Base-by-base conservation (phyloP, 2,888 invertebrate species). In the Busseola fusca region DNA sequence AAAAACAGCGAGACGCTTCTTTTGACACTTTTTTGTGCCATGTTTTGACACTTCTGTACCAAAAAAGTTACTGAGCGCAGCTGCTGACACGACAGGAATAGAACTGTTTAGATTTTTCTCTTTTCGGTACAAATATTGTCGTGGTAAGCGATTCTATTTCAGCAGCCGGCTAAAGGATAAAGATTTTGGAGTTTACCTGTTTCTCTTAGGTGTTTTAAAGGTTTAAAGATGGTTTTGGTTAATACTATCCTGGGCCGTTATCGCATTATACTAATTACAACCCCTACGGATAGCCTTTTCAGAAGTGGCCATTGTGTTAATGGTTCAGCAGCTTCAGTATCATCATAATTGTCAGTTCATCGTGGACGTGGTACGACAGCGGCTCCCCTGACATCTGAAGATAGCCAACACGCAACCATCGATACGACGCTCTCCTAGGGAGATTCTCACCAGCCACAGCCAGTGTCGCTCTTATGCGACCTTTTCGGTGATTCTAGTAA, bases 41-140 rank as follows among this genome's bases (percentile, higher is more conserved):
- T 83, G 82, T 83, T 83, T 82, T 83, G 84, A 83, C 83, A 83
- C 76, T 84, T 79, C 42, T 52, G 18, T 14, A 79, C 64, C 79
- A 82, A 83, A 83, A 82, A 81, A 81, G 56, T 76, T 72, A 50
- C 69, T 21, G 50, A 64, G 64, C 74, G 65, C 83, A 83, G 84
- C 83, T 83, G 83, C 54, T 74, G 76, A 68, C 76, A 56, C 16
- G 67, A 64, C 72, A 45, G 21, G 81, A 81, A 84, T 82, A 83
- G 76, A 74, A 81, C 71, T 40, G 60, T 67, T 59, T 40, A 58
- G 54, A 69, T 74, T 83, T 81, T 80, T 58, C 45, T 59, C 12
- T 42, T 69, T 69, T 64, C 54, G 14, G 48, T 58, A 80, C 21
- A 69, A 80, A 80, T 37, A 63, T 65, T 69, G 57, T 37, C 54